Base-by-base conservation (phyloP, 1,140 invertebrate genomes). In the Macrostomum lignano region DNA sequence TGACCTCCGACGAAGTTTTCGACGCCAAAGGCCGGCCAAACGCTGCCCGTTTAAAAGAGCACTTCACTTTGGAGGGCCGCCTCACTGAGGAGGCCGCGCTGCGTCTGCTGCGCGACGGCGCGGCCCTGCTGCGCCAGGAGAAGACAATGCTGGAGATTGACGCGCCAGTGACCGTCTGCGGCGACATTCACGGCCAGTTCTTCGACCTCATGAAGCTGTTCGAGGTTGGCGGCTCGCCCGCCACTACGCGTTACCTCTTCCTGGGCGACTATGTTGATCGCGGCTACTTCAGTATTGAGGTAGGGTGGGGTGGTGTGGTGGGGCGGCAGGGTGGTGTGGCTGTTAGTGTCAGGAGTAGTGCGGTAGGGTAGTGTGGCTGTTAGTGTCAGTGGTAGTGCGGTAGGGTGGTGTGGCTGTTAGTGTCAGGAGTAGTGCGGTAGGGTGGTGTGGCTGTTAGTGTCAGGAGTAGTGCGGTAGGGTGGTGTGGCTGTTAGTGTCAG, bases 111-210 rank as follows among this genome's bases (percentile, higher is more conserved):
- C 81, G 84, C 63, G 84, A 94, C 61, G 86, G 86, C 44, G 84
- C 86, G 47, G 68, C 75, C 39, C 65, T 96, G 45, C 68, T 98
- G 47, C 70, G 81, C 42, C 74, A 79, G 49, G 88, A 98, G 64
- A 91, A 91, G 63, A 98, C 88, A 38, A 96, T 98, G 86, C 86
- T 98, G 53, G 84, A 96, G 60, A 93, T 98, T 58, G 86, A 96
- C 65, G 88, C 88, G 47, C 88, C 88, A 43, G 86, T 96, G 51
- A 96, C 88, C 61, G 73, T 32, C 13, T 32, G 31, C n/a, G 34
- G 28, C 15, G 34, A 36, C 31, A 30, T 36, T n/a, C 34, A 36
- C 31, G 34, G 34, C n/a, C 34, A 36, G 24, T 36, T 29, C 17
- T 36, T 14, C 31, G 34, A 36, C 24, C 13, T 36, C 19, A 14